Percentiles rank a stretch among this genome's conserved stretches.
Evolutionary conservation across 2,888 invertebrate species (phyloP).

Genomic region (Hirudinaria manillensis): DNA sequence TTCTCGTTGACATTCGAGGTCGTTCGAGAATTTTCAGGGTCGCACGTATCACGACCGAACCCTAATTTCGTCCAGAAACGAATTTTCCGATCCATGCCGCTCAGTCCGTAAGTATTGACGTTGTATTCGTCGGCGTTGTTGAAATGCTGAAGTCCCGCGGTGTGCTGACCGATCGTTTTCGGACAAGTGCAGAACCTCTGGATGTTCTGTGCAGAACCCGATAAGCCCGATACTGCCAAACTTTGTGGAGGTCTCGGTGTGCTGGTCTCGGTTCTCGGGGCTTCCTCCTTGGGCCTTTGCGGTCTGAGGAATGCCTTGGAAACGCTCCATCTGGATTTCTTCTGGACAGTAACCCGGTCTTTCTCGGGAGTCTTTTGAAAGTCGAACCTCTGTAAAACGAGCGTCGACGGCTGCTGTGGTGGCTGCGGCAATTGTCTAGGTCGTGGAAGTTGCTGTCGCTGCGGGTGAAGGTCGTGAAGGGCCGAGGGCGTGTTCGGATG

Average conservation of each 20-base stretch:
- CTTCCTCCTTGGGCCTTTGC: not conserved
- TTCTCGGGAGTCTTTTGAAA: too few species aligned
- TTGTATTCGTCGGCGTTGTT: not conserved
- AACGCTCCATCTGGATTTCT: conserved; percentile 3
- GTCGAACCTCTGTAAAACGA: too few species aligned
- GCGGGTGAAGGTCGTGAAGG: not conserved
- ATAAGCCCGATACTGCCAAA: not conserved
- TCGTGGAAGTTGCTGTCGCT: not conserved
- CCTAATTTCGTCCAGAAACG: conserved; percentile 1
- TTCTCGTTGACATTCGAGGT: conserved; percentile 1
- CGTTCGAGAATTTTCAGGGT: conserved; percentile 1
- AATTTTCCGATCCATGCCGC: not conserved
- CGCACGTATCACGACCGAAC: not conserved
- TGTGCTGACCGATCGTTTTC: not conserved
- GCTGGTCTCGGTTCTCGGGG: not conserved
- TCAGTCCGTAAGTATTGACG: not conserved
- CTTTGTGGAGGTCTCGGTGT: not conserved
- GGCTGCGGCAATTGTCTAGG: not conserved
- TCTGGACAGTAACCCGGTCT: not conserved
- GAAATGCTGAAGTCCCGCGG: not conserved
- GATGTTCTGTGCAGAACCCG: not conserved
- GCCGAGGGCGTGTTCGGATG: too few species aligned
- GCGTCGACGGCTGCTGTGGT: too few species aligned
- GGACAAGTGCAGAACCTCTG: conserved; percentile 4
- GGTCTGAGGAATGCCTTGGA: conserved; percentile 1